Conservation (phyloP, 2,113 vertebrate species). For the Zingel zingel region DNA sequence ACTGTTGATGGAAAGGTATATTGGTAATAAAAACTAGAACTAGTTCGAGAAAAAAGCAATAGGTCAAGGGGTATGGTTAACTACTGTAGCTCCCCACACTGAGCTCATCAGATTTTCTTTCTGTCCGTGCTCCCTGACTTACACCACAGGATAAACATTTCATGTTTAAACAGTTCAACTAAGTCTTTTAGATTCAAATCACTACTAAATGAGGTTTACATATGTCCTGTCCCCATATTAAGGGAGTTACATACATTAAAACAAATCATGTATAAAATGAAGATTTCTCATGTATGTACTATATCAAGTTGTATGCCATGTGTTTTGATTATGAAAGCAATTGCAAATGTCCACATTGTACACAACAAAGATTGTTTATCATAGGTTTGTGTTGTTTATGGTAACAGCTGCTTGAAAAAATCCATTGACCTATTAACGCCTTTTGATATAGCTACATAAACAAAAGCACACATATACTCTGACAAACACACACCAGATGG, state of each 20-base stretch:
- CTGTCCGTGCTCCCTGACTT: neutral
- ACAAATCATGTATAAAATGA: neutral
- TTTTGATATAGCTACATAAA: constrained; percentile 50
- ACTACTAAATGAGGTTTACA: neutral
- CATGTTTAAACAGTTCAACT: constrained; percentile 1
- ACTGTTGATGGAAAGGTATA: neutral
- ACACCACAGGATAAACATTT: neutral
- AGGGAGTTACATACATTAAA: neutral
- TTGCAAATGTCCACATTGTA: constrained; percentile 8
- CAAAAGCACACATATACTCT: constrained; percentile 44
- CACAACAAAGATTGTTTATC: neutral
- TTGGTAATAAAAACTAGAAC: neutral
- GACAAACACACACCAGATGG: constrained; percentile 72
- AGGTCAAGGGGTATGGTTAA: neutral
- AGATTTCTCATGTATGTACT: neutral
- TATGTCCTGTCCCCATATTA: neutral
- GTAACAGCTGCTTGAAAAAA: constrained; percentile 58
- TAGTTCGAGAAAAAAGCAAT: neutral
- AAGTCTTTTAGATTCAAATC: neutral
- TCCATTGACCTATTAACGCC: constrained; percentile 43
- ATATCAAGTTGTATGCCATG: no score
- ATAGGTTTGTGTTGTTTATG: constrained; percentile 24
- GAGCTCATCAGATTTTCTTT: constrained; percentile 1
- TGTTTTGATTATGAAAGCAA: constrained; percentile 1
- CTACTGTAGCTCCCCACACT: neutral